phyloP scores from a whole-genome alignment of 2,797 vertebrate species.

The Rhinophrynus dorsalis region DNA sequence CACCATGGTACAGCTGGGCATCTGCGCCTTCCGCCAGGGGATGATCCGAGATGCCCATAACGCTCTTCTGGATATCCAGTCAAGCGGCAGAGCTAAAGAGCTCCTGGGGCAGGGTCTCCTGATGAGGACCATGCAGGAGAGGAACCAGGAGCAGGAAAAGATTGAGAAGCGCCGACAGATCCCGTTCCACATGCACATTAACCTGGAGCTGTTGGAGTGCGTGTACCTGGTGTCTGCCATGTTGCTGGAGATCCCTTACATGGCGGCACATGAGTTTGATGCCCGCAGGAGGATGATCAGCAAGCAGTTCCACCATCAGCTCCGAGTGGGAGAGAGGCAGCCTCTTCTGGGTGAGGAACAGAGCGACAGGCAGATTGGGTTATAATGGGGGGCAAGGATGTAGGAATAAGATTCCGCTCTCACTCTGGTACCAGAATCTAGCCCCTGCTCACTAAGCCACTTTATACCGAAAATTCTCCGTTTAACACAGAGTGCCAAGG shows the following conservation, averaged over 20 bases:
- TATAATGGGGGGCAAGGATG: too few species aligned
- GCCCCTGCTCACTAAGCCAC: too few species aligned
- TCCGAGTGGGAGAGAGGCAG: constrained; percentile 88
- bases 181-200: constrained; percentile 93
- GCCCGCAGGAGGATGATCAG: constrained; percentile 91
- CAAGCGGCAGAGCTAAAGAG: constrained; percentile 88
- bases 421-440: too few species aligned
- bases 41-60: constrained; percentile 93
- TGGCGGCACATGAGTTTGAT: constrained; percentile 90
- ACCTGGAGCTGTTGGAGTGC: constrained; percentile 89
- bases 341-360: constrained; percentile 72
- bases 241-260: constrained; percentile 92
- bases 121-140: constrained; percentile 91
- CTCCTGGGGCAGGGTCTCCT: constrained; percentile 87
- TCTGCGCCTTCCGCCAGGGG: constrained; percentile 89
- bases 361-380: too few species aligned
- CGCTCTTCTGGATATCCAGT: constrained; percentile 89
- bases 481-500: too few species aligned
- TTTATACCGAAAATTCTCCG: too few species aligned
- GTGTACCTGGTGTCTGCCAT: constrained; percentile 92
- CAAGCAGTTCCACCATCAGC: constrained; percentile 95
- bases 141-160: constrained; percentile 93
- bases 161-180: constrained; percentile 90
- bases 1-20: constrained; percentile 92
- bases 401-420: too few species aligned